These are phyloP conservation scores for Palaemon carinicauda DNA, from an alignment of 1,140 invertebrate species.

Conservation along the genomic window DNA sequence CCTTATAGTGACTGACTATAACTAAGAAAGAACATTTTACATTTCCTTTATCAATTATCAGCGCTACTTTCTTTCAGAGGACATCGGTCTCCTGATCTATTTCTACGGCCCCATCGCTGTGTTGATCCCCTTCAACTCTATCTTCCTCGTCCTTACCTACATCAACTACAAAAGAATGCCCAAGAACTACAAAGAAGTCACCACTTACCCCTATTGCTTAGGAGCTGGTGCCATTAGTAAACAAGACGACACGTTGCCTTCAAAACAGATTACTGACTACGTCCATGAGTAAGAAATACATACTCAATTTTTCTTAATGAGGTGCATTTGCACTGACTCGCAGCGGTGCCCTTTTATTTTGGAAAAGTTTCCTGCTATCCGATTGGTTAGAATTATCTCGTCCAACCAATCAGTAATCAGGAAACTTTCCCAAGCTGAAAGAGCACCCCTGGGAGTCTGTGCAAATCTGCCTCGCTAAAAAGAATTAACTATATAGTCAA, in stretches of 20 bases:
- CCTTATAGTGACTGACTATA: no score
- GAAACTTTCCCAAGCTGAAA: no score
- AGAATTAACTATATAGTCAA: no score
- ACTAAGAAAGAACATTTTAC: no score
- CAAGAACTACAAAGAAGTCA: not conserved
- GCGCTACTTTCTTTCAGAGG: not conserved
- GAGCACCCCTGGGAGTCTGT: no score
- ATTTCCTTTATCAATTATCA: not conserved
- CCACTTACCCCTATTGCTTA: not conserved
- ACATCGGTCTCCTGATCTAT: not conserved
- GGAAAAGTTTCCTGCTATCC: no score
- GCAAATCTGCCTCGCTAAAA: no score
- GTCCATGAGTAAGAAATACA: not conserved
- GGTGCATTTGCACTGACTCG: no score
- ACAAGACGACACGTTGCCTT: not conserved
- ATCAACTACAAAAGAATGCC: not conserved
- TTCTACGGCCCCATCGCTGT: slow-evolving; percentile 36
- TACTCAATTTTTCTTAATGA: no score
- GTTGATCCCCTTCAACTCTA: not conserved
- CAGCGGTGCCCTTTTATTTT: no score
- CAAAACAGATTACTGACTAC: not conserved
- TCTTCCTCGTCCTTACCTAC: slow-evolving; percentile 4
- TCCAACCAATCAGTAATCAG: no score
- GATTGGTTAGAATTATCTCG: no score
- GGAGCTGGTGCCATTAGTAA: not conserved